Percentiles rank a stretch among this genome's conserved stretches.
These are phyloP conservation scores for Alca torda DNA, from an alignment of 2,797 vertebrate genomes.

Conservation along the genomic window DNA sequence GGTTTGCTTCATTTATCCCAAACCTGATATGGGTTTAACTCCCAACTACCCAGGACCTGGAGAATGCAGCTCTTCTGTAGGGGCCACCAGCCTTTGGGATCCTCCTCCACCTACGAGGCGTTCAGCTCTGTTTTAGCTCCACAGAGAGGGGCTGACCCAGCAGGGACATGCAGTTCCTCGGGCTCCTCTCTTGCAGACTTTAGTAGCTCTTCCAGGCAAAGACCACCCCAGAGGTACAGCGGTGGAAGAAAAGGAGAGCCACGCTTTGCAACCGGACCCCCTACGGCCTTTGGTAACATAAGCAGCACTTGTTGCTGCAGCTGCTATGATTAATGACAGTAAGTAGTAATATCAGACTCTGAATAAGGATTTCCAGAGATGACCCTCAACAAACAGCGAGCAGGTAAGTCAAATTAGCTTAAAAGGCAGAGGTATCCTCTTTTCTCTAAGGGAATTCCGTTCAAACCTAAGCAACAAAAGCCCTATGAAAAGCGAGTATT, in stretches of 20 bases:
- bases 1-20: background rate
- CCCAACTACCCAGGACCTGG: background rate
- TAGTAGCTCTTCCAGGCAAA: background rate
- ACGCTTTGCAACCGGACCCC: background rate
- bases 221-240: background rate
- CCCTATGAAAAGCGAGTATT: background rate
- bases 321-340: background rate
- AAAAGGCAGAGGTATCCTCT: background rate
- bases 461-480: background rate
- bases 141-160: background rate
- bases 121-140: background rate
- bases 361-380: background rate
- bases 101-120: background rate
- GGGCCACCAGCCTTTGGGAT: background rate
- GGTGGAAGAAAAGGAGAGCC: background rate
- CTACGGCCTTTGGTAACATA: background rate
- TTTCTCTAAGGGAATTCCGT: background rate
- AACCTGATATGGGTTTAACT: background rate
- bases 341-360: background rate
- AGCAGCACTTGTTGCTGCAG: background rate
- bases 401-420: background rate
- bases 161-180: background rate
- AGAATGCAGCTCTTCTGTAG: fast-evolving
- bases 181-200: background rate
- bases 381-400: background rate